Conservation (phyloP, 2,797 vertebrate genomes). For the Chelon labrosus region DNA sequence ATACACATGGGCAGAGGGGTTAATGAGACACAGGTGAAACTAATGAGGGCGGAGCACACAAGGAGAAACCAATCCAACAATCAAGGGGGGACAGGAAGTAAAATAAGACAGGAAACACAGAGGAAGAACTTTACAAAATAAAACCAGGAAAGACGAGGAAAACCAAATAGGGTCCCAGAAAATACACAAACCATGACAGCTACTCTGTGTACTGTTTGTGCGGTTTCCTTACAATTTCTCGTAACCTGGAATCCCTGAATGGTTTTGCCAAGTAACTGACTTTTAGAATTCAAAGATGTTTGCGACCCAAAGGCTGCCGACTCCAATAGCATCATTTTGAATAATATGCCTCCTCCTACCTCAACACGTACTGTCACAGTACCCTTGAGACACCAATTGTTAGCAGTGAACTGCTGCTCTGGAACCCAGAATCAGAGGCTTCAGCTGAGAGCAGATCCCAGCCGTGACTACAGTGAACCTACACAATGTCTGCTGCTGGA, state of each 20-base stretch:
- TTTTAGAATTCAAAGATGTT: not conserved
- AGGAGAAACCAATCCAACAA: no score
- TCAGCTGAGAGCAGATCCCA: not conserved
- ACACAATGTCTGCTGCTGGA: slow-evolving; percentile 6
- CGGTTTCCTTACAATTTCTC: not conserved
- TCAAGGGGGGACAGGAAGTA: no score
- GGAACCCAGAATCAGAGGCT: not conserved
- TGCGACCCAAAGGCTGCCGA: not conserved
- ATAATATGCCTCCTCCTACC: not conserved
- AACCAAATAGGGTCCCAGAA: no score
- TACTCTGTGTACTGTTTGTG: no score
- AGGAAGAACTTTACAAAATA: no score
- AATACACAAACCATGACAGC: no score
- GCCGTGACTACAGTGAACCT: slow-evolving; percentile 1
- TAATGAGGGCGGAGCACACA: no score
- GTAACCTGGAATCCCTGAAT: not conserved
- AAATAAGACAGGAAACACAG: no score
- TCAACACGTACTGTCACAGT: not conserved
- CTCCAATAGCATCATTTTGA: slow-evolving; percentile 2
- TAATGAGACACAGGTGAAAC: no score
- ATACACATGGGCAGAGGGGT: no score
- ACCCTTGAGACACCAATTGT: not conserved
- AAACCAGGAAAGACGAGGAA: no score
- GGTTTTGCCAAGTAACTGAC: not conserved
- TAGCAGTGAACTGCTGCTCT: slow-evolving; percentile 19